These are phyloP conservation scores for Aphis gossypii DNA, from an alignment of 1,140 invertebrate species.

Conservation along the genomic window DNA sequence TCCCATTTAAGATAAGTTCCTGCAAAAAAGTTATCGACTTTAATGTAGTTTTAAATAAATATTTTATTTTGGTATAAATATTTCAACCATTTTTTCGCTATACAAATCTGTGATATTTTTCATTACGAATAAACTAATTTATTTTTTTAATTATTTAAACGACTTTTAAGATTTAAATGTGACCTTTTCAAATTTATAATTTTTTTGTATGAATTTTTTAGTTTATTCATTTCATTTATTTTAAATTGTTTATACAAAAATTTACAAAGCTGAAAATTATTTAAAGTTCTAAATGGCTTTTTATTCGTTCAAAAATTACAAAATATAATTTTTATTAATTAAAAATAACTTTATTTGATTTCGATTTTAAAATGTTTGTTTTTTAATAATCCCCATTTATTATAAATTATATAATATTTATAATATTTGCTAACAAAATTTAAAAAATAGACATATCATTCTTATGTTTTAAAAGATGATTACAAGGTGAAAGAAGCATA, in stretches of 20 bases:
- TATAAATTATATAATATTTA: neutral
- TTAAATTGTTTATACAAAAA: neutral
- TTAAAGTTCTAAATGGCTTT: neutral
- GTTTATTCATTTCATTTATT: neutral
- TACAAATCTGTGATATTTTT: neutral
- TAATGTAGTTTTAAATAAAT: neutral
- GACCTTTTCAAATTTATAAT: neutral
- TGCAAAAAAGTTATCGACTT: neutral
- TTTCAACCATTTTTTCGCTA: neutral
- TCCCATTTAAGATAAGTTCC: neutral
- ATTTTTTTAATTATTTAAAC: neutral
- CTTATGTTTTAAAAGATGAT: neutral
- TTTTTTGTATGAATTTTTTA: neutral
- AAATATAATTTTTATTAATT: neutral
- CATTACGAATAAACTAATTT: neutral
- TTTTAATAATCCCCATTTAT: neutral
- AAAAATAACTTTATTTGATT: neutral
- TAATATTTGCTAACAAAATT: neutral
- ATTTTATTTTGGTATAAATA: neutral
- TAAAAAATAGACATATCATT: neutral
- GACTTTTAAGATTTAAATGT: neutral
- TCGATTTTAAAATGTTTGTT: neutral
- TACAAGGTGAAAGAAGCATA: neutral
- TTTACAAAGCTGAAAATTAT: neutral
- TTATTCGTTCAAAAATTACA: neutral